These are phyloP conservation scores for Nasonia longicornis DNA, from an alignment of 1,140 invertebrate genomes.

Conservation along the genomic window DNA sequence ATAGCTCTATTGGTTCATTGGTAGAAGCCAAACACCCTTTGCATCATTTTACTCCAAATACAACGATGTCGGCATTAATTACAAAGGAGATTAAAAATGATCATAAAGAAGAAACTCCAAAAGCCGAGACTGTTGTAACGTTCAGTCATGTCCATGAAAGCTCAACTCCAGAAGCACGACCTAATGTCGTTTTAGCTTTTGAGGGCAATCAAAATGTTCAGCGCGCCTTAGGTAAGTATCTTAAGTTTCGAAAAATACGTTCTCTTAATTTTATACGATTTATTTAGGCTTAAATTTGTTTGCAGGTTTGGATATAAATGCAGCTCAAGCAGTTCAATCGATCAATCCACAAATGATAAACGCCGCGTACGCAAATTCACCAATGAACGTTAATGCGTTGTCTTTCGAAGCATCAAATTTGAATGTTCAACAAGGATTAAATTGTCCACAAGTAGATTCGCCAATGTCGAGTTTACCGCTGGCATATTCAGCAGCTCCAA, in stretches of 20 bases:
- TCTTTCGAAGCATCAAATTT: not conserved
- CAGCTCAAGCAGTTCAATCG: not conserved
- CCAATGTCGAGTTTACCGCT: not conserved
- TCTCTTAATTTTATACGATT: not conserved
- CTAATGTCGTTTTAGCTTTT: conserved; percentile 35
- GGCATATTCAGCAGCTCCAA: not conserved
- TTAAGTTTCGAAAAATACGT: not conserved
- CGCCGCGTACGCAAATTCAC: not conserved
- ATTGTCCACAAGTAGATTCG: not conserved
- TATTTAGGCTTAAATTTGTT: not conserved
- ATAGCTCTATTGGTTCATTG: not conserved
- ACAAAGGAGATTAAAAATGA: not conserved
- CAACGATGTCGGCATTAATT: too few species aligned
- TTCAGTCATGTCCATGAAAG: not conserved
- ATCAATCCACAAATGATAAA: not conserved
- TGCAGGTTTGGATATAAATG: conserved; percentile 19
- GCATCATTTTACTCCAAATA: not conserved
- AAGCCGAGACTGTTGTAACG: not conserved
- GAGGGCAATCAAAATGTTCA: conserved; percentile 39
- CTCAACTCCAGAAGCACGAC: conserved; percentile 7
- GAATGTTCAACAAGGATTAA: not conserved
- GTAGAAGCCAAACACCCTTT: not conserved
- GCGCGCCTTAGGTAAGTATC: conserved; percentile 37
- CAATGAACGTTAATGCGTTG: not conserved
- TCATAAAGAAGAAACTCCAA: not conserved